These are phyloP conservation scores for Vulpes lagopus DNA, from an alignment of 2,113 vertebrate genomes.

Conservation along the genomic window DNA sequence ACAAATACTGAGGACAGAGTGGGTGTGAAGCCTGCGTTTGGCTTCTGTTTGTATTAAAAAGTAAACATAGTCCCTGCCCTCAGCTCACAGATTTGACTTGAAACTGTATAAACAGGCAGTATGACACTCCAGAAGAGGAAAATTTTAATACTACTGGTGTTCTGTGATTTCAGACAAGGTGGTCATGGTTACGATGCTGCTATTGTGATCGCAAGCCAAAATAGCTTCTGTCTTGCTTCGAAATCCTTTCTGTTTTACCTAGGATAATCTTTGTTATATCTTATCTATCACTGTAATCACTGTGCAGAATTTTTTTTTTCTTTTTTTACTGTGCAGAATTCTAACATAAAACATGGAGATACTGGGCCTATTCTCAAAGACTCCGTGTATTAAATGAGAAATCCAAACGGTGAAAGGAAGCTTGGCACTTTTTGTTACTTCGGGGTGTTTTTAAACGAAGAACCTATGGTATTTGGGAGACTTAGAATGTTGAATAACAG, in stretches of 20 bases:
- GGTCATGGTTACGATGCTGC: not conserved
- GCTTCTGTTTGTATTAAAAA: slow-evolving; percentile 57
- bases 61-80: slow-evolving; percentile 30
- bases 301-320: not conserved
- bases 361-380: not conserved
- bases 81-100: not conserved
- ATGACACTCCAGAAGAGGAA: not conserved
- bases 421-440: not conserved
- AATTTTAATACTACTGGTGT: not conserved
- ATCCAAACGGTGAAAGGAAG: not conserved
- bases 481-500: not conserved
- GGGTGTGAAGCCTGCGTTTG: not conserved
- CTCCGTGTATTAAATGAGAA: slow-evolving; percentile 6
- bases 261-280: slow-evolving; percentile 6
- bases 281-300: not conserved
- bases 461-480: not conserved
- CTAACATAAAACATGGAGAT: not conserved
- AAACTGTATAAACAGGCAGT: not conserved
- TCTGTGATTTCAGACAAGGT: slow-evolving; percentile 34
- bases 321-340: not conserved
- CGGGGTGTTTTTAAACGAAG: not conserved
- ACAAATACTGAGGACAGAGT: slow-evolving; percentile 59
- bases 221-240: slow-evolving; percentile 37
- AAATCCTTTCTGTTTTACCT: not conserved
- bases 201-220: not conserved